phyloP scores from a whole-genome alignment of 2,797 vertebrate species.

The Falco berigora region DNA sequence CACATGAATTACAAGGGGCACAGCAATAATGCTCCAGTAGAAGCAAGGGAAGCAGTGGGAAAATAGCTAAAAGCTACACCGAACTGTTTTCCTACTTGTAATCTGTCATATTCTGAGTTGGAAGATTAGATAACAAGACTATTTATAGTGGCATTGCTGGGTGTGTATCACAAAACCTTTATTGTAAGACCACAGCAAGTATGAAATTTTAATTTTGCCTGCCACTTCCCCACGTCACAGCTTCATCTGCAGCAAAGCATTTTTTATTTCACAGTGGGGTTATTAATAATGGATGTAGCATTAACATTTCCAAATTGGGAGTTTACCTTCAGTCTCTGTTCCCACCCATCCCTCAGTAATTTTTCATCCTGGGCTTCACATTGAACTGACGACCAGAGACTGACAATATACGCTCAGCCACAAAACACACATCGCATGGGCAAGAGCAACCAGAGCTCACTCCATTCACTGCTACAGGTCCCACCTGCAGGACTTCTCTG shows the following conservation, averaged over 20 bases:
- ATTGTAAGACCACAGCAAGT: background rate
- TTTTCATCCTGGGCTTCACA: background rate
- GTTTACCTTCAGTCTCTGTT: background rate
- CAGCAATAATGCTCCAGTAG: background rate
- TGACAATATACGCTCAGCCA: background rate
- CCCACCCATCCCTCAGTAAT: background rate
- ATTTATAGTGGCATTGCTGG: slow-evolving; percentile 46
- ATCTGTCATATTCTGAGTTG: slow-evolving; percentile 26
- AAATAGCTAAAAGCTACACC: slow-evolving; percentile 46
- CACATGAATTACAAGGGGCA: slow-evolving; percentile 23
- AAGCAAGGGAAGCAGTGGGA: slow-evolving; percentile 30
- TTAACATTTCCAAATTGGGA: background rate
- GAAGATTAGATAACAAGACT: slow-evolving; percentile 46
- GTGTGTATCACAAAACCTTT: slow-evolving; percentile 35
- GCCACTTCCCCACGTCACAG: background rate
- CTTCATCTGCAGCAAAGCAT: background rate
- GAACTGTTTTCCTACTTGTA: slow-evolving; percentile 44
- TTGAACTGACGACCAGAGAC: background rate
- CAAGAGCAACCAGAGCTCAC: background rate
- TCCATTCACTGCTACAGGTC: background rate
- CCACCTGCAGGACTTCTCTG: background rate
- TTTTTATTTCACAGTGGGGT: background rate
- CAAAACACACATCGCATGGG: background rate
- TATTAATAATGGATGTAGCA: slow-evolving; percentile 7
- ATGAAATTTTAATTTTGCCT: slow-evolving; percentile 43